Evolutionary conservation across 2,888 invertebrate genomes (phyloP).

Genomic region (Callinectes sapidus): DNA sequence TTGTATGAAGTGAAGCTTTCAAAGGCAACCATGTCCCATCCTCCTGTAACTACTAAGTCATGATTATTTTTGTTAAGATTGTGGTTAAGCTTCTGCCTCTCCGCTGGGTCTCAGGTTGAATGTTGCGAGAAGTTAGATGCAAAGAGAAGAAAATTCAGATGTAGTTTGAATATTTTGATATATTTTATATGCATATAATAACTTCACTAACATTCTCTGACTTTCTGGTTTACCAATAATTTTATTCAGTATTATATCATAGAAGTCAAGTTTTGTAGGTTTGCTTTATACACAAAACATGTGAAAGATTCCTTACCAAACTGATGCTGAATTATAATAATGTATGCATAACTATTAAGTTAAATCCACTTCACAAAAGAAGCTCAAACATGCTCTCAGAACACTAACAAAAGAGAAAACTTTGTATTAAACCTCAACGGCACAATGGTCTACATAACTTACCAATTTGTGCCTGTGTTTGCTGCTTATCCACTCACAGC

Average conservation of each 20-base stretch:
- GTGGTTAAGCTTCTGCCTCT: conserved; percentile 35
- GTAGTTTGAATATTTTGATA: conserved; percentile 48
- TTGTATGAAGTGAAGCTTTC: conserved; percentile 39
- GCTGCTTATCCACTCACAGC: neutral
- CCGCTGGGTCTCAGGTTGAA: conserved; percentile 37
- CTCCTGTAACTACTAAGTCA: conserved; percentile 44
- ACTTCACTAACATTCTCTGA: conserved; percentile 33
- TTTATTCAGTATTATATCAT: conserved; percentile 39
- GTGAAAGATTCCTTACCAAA: conserved; percentile 19
- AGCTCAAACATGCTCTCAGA: conserved; percentile 26
- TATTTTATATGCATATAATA: conserved; percentile 47
- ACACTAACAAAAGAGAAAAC: neutral
- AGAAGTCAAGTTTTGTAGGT: conserved; percentile 7
- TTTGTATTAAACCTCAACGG: neutral
- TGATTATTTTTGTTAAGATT: conserved; percentile 41
- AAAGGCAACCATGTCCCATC: conserved; percentile 42
- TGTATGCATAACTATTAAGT: conserved; percentile 10
- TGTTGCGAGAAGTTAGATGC: conserved; percentile 45
- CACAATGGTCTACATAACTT: neutral
- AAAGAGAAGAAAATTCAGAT: conserved; percentile 41
- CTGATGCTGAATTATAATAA: conserved; percentile 3
- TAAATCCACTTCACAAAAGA: conserved; percentile 7
- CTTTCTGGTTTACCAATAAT: conserved; percentile 15
- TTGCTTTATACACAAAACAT: neutral
- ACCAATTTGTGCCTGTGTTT: neutral